phyloP scores from a whole-genome alignment of 2,113 vertebrate species.

The Thryonomys swinderianus region DNA sequence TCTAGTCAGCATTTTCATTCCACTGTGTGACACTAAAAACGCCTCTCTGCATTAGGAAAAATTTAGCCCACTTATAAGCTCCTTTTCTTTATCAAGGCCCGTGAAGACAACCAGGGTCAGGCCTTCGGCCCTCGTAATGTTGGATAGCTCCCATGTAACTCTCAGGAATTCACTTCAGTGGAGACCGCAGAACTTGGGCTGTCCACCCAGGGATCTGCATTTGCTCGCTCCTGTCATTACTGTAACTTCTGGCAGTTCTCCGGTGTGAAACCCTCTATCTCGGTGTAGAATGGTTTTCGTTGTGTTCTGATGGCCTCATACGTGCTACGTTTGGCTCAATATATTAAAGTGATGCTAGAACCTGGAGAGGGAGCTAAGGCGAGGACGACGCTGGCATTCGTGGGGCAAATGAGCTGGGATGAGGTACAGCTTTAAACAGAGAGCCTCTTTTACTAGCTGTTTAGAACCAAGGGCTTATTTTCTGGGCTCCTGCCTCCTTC shows the following conservation, averaged over 20 bases:
- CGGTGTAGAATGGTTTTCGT: background rate
- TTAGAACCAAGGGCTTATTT: background rate
- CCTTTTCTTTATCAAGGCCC: background rate
- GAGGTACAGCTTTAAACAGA: background rate
- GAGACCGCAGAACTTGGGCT: background rate
- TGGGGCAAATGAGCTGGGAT: background rate
- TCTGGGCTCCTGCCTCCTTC: background rate
- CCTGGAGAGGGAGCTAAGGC: background rate
- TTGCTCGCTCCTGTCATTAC: background rate
- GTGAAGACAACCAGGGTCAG: background rate
- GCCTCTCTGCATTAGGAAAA: background rate
- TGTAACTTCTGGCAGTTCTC: background rate
- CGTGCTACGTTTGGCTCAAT: background rate
- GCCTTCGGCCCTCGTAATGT: background rate
- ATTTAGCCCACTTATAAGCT: background rate
- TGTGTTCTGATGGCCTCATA: background rate
- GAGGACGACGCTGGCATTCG: fast-evolving
- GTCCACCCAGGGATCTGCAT: background rate
- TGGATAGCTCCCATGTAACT: background rate
- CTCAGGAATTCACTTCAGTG: background rate
- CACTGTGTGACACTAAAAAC: background rate
- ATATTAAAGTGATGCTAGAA: fast-evolving
- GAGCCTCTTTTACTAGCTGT: background rate
- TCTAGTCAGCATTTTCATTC: background rate
- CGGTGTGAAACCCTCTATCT: background rate